phyloP scores from a whole-genome alignment of 1,140 invertebrate species.

The Achatina immaculata region DNA sequence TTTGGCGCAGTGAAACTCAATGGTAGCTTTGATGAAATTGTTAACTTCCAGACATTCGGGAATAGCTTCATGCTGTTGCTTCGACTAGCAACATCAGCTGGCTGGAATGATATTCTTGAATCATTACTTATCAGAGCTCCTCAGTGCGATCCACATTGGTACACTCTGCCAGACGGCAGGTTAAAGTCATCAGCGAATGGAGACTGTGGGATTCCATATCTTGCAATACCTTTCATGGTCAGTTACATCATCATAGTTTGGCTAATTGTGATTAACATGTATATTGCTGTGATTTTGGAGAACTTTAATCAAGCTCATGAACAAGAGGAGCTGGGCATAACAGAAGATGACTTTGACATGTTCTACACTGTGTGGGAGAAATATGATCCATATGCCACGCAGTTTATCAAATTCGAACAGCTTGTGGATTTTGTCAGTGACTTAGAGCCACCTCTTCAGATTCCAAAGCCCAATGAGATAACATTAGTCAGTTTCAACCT shows the following conservation, averaged over 20 bases:
- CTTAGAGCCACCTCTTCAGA: conserved; percentile 89
- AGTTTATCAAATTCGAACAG: conserved; percentile 94
- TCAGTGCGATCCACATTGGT: conserved; percentile 80
- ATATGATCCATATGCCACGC: conserved; percentile 95
- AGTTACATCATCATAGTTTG: conserved; percentile 96
- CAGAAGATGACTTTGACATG: conserved; percentile 97
- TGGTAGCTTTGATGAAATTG: conserved; percentile 81
- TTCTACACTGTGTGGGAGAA: conserved; percentile 97
- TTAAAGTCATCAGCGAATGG: conserved; percentile 73
- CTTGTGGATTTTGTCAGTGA: conserved; percentile 95
- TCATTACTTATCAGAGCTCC: conserved; percentile 86
- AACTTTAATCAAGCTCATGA: conserved; percentile 97
- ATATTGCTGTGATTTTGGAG: conserved; percentile 96
- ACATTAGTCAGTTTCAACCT: conserved; percentile 95
- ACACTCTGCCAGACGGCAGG: conserved; percentile 78
- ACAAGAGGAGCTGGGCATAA: conserved; percentile 92
- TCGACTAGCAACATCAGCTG: conserved; percentile 93
- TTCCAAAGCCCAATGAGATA: conserved; percentile 93
- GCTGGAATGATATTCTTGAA: conserved; percentile 96
- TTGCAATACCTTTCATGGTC: conserved; percentile 93
- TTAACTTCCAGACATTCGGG: conserved; percentile 85
- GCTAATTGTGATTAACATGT: conserved; percentile 99
- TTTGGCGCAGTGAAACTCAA: conserved; percentile 88
- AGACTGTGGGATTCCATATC: conserved; percentile 89
- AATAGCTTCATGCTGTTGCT: conserved; percentile 94